These are phyloP conservation scores for Harpagifer antarcticus DNA, from an alignment of 2,797 vertebrate genomes.

Conservation along the genomic window DNA sequence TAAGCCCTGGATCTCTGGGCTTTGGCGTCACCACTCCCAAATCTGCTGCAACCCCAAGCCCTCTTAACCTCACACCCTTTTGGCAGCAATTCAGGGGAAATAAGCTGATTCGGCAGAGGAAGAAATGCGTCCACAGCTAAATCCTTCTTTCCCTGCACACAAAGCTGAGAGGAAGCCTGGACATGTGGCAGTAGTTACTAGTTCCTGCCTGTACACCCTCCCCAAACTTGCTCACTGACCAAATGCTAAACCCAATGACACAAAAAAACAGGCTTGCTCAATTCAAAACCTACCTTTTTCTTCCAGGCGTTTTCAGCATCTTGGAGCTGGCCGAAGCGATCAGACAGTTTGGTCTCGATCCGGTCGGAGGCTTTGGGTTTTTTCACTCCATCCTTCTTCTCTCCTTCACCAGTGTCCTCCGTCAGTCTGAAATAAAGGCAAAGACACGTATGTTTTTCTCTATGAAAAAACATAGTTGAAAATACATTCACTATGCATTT, in stretches of 20 bases:
- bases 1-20: conserved; percentile 65
- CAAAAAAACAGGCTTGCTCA: background rate
- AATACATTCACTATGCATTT: background rate
- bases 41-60: conserved; percentile 52
- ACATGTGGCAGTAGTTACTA: conserved; percentile 45
- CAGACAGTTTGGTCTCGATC: conserved; percentile 75
- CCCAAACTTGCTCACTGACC: background rate
- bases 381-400: conserved; percentile 61
- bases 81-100: conserved; percentile 60
- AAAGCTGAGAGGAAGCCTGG: conserved; percentile 46
- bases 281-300: conserved; percentile 80
- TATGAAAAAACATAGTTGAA: background rate
- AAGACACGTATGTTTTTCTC: background rate
- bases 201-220: conserved; percentile 8
- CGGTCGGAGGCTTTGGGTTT: conserved; percentile 58
- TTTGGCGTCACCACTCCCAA: conserved; percentile 61
- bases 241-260: background rate
- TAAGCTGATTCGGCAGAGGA: conserved; percentile 70
- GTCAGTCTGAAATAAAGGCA: conserved; percentile 65
- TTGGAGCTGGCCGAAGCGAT: conserved; percentile 85
- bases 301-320: conserved; percentile 84
- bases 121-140: conserved; percentile 53
- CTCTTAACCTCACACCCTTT: conserved; percentile 56
- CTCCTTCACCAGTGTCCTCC: conserved; percentile 66
- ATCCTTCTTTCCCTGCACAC: conserved; percentile 41